Evolutionary conservation across 2,113 vertebrate genomes (phyloP), one percentile per base, ranked within the genome.

Genomic region (Trochalopteron elliotii): DNA sequence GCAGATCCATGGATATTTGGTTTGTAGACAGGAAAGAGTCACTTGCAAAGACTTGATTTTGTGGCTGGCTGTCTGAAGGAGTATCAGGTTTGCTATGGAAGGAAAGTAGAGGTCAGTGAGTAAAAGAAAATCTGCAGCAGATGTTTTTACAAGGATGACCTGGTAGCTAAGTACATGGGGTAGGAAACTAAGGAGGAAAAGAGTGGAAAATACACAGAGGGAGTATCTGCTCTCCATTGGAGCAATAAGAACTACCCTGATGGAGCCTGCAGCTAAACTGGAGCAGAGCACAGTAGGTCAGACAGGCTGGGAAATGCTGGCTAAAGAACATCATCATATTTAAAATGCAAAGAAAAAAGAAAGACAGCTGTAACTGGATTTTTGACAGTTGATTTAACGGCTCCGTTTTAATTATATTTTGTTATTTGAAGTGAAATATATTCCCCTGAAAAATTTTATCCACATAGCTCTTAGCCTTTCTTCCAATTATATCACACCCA

Each of bases 331-430:
- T n/a, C 80, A 84, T 18, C 7, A 6, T 81, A 67, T 84, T 94
- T 83, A 89, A 94, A 94, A 89, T 40, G 19, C 9, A 40, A 74
- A 78, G 12, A 15, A 60, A 75, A 64, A 56, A 45, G 31, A 87
- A 78, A 56, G 42, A 67, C 30, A 56, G 61, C 31, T 94, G 65
- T 95, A 93, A 95, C 63, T 88, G 78, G 69, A 64, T 57, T 93
- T 95, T 94, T 97, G 93, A 96, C 86, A 97, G 63, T 79, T 94
- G 96, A 96, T 96, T 96, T 96, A 95, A 91, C 28, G 30, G 61
- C 90, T 97, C 71, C 84, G 69, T 94, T 97, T 96, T 94, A 97
- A 97, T 97, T 97, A 64, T 87, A 91, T 96, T 97, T 98, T 97
- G 71, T 96, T 92, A 97, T 97, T 94, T 96, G 89, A 95, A 97